These are phyloP conservation scores for Marronus borbonicus DNA, from an alignment of 2,888 invertebrate species.

Conservation along the genomic window DNA sequence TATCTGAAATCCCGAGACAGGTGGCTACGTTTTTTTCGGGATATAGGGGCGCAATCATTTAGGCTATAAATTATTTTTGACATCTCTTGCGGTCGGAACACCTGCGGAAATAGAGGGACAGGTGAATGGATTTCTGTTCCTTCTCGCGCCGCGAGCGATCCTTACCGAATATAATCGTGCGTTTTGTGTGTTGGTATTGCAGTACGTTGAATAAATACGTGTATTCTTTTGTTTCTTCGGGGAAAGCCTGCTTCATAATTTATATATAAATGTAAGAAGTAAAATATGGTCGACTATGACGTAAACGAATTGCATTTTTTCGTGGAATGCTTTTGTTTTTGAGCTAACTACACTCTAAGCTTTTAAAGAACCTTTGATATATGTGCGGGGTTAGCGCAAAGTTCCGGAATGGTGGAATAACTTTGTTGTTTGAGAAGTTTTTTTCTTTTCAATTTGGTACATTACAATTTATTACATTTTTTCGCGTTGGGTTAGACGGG, in stretches of 20 bases:
- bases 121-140: constrained; percentile 50
- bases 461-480: too few relatives aligned
- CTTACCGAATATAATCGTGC: constrained; percentile 36
- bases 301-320: neutral
- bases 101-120: constrained; percentile 53
- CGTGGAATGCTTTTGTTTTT: neutral
- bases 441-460: too few relatives aligned
- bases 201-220: constrained; percentile 25
- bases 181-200: constrained; percentile 36
- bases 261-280: neutral
- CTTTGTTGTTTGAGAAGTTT: too few relatives aligned
- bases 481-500: too few relatives aligned
- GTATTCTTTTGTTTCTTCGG: constrained; percentile 12
- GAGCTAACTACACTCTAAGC: too few relatives aligned
- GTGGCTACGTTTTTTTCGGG: constrained; percentile 41
- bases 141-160: constrained; percentile 23
- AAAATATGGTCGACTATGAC: neutral
- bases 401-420: too few relatives aligned
- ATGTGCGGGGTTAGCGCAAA: too few relatives aligned
- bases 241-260: constrained; percentile 12
- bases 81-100: constrained; percentile 52
- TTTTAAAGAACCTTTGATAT: too few relatives aligned
- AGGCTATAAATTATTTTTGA: constrained; percentile 57
- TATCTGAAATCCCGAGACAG: constrained; percentile 47
- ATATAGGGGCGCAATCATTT: constrained; percentile 53